A percentile compares a stretch with the other conserved stretches of the same genome.
These are phyloP conservation scores for Brachystomella parvula DNA, from an alignment of 1,140 invertebrate genomes.

Conservation along the genomic window DNA sequence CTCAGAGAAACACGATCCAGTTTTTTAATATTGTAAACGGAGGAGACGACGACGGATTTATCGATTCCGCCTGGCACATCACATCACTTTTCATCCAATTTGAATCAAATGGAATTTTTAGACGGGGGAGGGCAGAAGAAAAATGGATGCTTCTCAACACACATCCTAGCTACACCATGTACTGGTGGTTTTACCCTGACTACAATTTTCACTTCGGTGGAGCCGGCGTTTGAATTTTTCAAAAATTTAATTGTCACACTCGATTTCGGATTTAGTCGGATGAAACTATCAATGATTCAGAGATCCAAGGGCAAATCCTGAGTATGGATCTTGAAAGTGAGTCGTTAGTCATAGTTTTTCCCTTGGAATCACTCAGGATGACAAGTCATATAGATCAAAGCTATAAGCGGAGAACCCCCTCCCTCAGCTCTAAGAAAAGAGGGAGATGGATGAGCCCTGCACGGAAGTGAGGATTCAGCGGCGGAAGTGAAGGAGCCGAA, in stretches of 20 bases:
- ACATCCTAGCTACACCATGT: background rate
- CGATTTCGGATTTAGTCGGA: no score
- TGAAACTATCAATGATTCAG: no score
- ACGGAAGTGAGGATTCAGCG: slow-evolving; percentile 6
- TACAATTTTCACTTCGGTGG: no score
- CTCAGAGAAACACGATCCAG: background rate
- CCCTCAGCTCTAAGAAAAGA: background rate
- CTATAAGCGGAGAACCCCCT: background rate
- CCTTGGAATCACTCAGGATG: background rate
- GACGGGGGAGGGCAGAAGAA: background rate
- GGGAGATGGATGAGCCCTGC: background rate
- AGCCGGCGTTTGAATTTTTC: no score
- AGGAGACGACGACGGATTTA: background rate
- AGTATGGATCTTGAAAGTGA: background rate
- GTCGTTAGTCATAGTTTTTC: slow-evolving; percentile 8
- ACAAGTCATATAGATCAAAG: slow-evolving; percentile 5
- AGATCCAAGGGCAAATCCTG: no score
- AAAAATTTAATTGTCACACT: background rate
- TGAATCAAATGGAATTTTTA: slow-evolving; percentile 6
- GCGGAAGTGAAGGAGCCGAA: slow-evolving; percentile 1
- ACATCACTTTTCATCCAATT: slow-evolving; percentile 11
- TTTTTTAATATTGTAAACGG: slow-evolving; percentile 2
- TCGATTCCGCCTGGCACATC: slow-evolving; percentile 2
- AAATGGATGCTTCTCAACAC: background rate
- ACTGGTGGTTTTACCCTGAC: background rate